Conservation (phyloP, 1,140 invertebrate genomes). For the Drusus annulatus region DNA sequence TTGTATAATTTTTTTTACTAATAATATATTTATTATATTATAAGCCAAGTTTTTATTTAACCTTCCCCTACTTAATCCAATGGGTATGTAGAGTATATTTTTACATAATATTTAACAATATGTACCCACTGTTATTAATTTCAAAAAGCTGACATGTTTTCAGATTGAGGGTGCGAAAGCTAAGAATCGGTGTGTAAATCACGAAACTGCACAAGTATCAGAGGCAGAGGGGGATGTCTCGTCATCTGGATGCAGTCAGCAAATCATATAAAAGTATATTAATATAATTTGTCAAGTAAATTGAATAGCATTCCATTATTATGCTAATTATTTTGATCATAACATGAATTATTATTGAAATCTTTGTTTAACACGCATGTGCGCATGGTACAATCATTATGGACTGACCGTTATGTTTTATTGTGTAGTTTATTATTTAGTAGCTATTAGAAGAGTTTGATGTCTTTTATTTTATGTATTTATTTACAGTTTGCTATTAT, state of each 20-base stretch:
- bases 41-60: conserved; percentile 20
- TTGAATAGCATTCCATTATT: conserved; percentile 2
- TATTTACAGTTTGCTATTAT: conserved; percentile 49
- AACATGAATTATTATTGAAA: conserved; percentile 20
- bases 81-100: conserved; percentile 27
- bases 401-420: conserved; percentile 13
- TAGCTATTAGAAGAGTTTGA: conserved; percentile 49
- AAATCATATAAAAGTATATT: conserved; percentile 11
- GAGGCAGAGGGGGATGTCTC: neutral
- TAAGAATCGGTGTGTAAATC: too few relatives aligned
- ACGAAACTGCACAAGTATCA: neutral
- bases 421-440: conserved; percentile 55
- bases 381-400: conserved; percentile 46
- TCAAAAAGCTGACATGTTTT: conserved; percentile 36
- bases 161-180: conserved; percentile 1
- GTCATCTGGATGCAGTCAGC: neutral
- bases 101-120: neutral
- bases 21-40: conserved; percentile 36
- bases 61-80: neutral
- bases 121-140: conserved; percentile 17
- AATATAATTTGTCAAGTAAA: conserved; percentile 13
- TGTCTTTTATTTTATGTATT: conserved; percentile 51
- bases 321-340: conserved; percentile 33
- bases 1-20: conserved; percentile 37
- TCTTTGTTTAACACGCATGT: conserved; percentile 52